A percentile compares a stretch with the other conserved stretches of the same genome.
These are phyloP conservation scores for Mionectes olivaceus DNA, from an alignment of 2,797 vertebrate species.

Conservation along the genomic window DNA sequence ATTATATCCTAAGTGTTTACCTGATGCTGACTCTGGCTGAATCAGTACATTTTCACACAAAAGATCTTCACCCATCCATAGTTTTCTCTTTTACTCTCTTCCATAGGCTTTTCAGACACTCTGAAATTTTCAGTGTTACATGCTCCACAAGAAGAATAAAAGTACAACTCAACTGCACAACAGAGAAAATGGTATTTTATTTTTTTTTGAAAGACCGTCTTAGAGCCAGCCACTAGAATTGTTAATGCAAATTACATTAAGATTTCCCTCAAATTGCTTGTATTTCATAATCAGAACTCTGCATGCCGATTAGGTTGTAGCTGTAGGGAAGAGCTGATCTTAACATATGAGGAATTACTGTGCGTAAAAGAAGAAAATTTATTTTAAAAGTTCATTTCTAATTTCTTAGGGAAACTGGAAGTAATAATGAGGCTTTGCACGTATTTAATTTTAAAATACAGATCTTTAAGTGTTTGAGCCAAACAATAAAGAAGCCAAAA, in stretches of 20 bases:
- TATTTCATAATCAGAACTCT: constrained; percentile 55
- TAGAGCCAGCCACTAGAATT: constrained; percentile 20
- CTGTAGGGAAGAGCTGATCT: constrained; percentile 37
- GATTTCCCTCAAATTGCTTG: constrained; percentile 34
- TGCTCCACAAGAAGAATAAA: neutral
- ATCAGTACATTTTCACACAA: neutral
- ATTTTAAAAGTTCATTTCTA: constrained; percentile 54
- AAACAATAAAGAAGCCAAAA: constrained; percentile 9
- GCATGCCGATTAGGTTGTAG: constrained; percentile 28
- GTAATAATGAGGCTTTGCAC: constrained; percentile 1
- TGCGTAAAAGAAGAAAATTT: constrained; percentile 7
- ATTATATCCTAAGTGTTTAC: neutral
- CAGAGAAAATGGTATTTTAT: neutral
- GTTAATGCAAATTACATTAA: constrained; percentile 25
- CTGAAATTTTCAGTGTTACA: neutral
- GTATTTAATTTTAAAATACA: constrained; percentile 10
- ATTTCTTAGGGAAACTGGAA: constrained; percentile 32
- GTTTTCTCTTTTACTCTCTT: neutral
- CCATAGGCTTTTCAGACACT: neutral
- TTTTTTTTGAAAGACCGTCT: neutral
- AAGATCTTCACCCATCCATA: neutral
- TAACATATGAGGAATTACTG: constrained; percentile 45
- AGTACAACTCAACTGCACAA: neutral
- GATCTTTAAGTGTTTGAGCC: neutral
- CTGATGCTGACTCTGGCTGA: neutral